Percentiles rank a stretch among this genome's conserved stretches.
phyloP scores from a whole-genome alignment of 2,888 invertebrate genomes.

The Fabriciana adippe region DNA sequence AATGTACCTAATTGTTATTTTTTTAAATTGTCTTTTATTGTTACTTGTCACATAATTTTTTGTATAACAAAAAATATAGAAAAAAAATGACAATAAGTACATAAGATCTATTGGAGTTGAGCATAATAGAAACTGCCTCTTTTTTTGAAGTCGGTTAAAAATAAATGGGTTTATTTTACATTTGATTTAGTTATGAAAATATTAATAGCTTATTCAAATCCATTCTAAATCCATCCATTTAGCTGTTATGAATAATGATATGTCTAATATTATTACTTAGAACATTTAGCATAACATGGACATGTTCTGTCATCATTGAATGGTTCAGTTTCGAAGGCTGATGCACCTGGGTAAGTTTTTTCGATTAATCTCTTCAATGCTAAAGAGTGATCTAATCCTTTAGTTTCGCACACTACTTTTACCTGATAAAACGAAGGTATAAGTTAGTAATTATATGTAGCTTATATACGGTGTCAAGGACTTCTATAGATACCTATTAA shows the following conservation, averaged over 20 bases:
- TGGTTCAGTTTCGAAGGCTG: conserved; percentile 66
- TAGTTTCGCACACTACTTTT: conserved; percentile 92
- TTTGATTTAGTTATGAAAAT: too few relatives aligned
- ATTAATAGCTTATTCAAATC: too few relatives aligned
- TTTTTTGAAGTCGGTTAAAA: too few relatives aligned
- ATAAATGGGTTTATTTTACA: too few relatives aligned
- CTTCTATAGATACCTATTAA: too few relatives aligned
- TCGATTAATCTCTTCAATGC: conserved; percentile 69
- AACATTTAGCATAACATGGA: conserved; percentile 52
- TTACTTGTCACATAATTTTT: too few relatives aligned
- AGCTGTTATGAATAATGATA: not conserved
- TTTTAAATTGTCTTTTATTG: conserved; percentile 4
- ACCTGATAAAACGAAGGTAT: conserved; percentile 76
- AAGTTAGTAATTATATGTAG: not conserved
- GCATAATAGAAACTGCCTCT: too few relatives aligned
- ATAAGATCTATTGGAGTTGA: too few relatives aligned
- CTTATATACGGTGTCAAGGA: not conserved
- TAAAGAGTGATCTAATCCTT: conserved; percentile 87
- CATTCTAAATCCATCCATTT: too few relatives aligned
- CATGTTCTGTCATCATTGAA: conserved; percentile 66
- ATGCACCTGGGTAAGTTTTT: conserved; percentile 55
- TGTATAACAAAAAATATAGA: too few relatives aligned
- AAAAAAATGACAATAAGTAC: too few relatives aligned
- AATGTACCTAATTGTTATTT: conserved; percentile 9
- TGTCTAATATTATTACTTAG: not conserved